Percentiles rank a stretch among this genome's conserved stretches.
Conservation (phyloP, 2,113 vertebrate genomes). For the Bostrychus sinensis region DNA sequence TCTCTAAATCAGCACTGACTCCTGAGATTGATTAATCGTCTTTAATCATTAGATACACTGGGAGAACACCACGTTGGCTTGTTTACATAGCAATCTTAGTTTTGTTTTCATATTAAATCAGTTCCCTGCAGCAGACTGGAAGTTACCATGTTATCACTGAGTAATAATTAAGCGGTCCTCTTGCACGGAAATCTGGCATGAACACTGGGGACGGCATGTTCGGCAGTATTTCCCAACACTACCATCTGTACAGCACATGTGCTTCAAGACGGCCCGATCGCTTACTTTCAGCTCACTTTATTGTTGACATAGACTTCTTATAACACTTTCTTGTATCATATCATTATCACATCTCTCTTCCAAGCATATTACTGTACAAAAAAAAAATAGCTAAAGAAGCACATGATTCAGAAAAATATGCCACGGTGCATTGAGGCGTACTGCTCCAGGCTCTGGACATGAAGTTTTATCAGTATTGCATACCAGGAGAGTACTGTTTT, state of each 20-base stretch:
- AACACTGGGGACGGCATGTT: background rate
- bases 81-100: no score
- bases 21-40: no score
- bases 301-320: background rate
- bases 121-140: no score
- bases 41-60: no score
- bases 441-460: background rate
- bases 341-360: background rate
- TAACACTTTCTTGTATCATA: no score
- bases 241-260: constrained; percentile 10
- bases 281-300: constrained; percentile 22
- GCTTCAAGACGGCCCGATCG: constrained; percentile 1
- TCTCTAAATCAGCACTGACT: no score
- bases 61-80: no score
- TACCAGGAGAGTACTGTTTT: background rate
- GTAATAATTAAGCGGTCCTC: background rate
- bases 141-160: no score
- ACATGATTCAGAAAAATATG: background rate
- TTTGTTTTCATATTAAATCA: no score
- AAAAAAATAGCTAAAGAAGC: background rate
- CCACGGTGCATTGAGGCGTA: no score
- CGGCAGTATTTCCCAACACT: background rate
- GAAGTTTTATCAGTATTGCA: background rate
- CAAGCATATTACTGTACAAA: background rate
- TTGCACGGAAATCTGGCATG: background rate